Percentiles rank a stretch among this genome's conserved stretches.
These are phyloP conservation scores for Philaenus spumarius DNA, from an alignment of 1,140 invertebrate species.

Conservation along the genomic window DNA sequence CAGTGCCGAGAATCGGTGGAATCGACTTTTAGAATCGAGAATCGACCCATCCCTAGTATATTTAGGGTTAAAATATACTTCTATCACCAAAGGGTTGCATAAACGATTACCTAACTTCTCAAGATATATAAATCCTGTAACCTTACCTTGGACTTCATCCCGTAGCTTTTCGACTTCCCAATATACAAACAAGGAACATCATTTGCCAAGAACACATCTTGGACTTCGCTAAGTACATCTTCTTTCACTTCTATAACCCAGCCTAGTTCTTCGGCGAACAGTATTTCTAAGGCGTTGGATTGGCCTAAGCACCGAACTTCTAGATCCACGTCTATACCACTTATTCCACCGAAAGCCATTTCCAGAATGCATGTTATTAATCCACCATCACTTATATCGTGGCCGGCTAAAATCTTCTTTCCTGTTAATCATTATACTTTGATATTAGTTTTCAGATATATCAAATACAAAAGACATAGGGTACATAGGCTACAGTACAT, in stretches of 20 bases:
- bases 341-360: conserved; percentile 91
- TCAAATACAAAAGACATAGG: too few relatives aligned
- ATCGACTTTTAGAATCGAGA: too few relatives aligned
- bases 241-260: conserved; percentile 78
- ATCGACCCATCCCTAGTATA: too few relatives aligned
- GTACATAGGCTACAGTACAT: too few relatives aligned
- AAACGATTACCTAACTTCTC: too few relatives aligned
- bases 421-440: too few relatives aligned
- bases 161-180: conserved; percentile 58
- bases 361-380: conserved; percentile 84
- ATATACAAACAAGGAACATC: conserved; percentile 63
- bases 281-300: conserved; percentile 48
- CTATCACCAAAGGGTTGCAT: too few relatives aligned
- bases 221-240: conserved; percentile 48
- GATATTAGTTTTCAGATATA: too few relatives aligned
- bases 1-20: too few relatives aligned
- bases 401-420: conserved; percentile 72
- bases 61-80: too few relatives aligned
- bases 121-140: too few relatives aligned
- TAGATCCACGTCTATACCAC: conserved; percentile 66
- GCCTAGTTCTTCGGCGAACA: conserved; percentile 90
- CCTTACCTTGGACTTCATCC: conserved; percentile 53
- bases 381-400: conserved; percentile 96
- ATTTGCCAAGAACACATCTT: conserved; percentile 49
- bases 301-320: conserved; percentile 39